Evolutionary conservation across 2,888 invertebrate genomes (phyloP), one percentile per base, ranked within the genome.

Genomic region (Drosophila limbata): DNA sequence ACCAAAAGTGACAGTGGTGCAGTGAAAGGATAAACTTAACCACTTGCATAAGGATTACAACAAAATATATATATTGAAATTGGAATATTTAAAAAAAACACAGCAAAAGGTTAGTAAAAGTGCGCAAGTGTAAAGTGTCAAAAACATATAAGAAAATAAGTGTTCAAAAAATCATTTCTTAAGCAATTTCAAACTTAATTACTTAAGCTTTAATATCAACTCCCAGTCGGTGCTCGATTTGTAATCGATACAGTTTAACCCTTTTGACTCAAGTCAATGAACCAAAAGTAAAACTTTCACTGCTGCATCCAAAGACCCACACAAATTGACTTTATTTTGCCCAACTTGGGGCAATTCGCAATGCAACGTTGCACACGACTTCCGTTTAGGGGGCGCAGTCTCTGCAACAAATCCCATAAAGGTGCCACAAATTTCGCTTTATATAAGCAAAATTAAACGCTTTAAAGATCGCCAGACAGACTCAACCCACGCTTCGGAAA

Each of bases 361-460:
- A 86, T 88, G 86, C 86, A 88, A 86, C 84, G 72, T 68, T 86
- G 86, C 88, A 74, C 88, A 86, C 79, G 67, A 79, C 74, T 88
- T 86, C 87, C 87, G 84, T 69, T 79, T 79, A 21, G 33, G 51
- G 28, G 61, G 52, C 52, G 47, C 53, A 66, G 62, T 40, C 53
- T 47, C 47, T 33, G 13, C 28, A 45, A 48, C 19, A 45, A 48
- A 59, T 63, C 57, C 5, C 40, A 37, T 45, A 56, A 25, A 50
- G 55, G 47, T 44, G 60, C 63, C 21, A 44, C 31, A 69, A 60
- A 74, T 51, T 64, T 21, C 33, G 51, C 52, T 77, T 85, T 88
- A 85, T 71, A 79, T 84, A 84, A 85, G 47, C 48, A 31, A 42
- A 44, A 48, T 28, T 44, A 47, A 45, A 60, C 25, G 35, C 44